phyloP scores from a whole-genome alignment of 2,797 vertebrate species.

The Sphaeramia orbicularis region DNA sequence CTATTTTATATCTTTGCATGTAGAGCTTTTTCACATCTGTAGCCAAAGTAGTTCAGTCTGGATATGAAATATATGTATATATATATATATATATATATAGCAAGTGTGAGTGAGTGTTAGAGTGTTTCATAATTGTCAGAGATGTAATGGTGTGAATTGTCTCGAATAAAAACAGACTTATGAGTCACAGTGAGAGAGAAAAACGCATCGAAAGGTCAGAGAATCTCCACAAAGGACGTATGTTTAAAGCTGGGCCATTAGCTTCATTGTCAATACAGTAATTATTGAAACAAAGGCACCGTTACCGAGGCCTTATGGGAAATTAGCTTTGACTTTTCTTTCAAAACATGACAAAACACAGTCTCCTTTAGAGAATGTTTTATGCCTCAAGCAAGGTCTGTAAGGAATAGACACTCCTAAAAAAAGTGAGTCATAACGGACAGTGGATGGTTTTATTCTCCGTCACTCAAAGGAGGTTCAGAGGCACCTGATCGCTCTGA shows the following conservation, averaged over 20 bases:
- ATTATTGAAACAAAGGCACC: conserved; percentile 60
- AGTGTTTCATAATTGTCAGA: no score
- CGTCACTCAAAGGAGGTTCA: conserved; percentile 33
- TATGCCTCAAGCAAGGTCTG: conserved; percentile 32
- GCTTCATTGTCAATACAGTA: conserved; percentile 59
- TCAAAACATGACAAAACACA: conserved; percentile 42
- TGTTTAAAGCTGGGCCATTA: conserved; percentile 22
- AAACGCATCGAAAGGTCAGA: no score
- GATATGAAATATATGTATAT: no score
- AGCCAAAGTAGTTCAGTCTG: no score
- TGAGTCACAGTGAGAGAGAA: no score
- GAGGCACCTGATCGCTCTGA: conserved; percentile 33
- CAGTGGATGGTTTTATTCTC: conserved; percentile 35
- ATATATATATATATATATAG: no score
- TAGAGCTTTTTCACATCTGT: no score
- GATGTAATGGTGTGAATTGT: no score
- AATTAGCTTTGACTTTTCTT: conserved; percentile 44
- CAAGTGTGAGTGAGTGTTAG: no score
- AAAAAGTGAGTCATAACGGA: conserved; percentile 25
- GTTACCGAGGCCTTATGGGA: conserved; percentile 45
- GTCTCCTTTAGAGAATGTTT: conserved; percentile 39
- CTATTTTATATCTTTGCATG: no score
- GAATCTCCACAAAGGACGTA: no score
- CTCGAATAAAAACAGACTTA: no score
- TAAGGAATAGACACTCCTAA: conserved; percentile 4